Evolutionary conservation across 2,113 vertebrate species (phyloP), one percentile per base, ranked within the genome.

Genomic region (Mionectes macconnelli): DNA sequence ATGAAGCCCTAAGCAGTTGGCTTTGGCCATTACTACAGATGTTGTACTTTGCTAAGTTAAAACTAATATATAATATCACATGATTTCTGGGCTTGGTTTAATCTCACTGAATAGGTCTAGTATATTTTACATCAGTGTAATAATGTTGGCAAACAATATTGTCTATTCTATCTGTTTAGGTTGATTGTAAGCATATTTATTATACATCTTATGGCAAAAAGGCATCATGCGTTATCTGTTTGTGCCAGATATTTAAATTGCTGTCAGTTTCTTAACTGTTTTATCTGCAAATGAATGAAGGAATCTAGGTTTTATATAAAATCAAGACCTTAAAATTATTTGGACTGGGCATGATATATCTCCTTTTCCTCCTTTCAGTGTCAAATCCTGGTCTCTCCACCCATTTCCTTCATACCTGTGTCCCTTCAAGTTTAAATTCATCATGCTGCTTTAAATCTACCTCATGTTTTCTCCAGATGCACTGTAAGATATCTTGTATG

Each of bases 321-420:
- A 49, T 39, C 28, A 59, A 55, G 33, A 78, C 8, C 50, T 84
- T 45, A 31, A 24, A 70, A 87, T 39, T 52, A 66, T 62, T 69
- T 87, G n/a, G 31, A 22, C 4, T 1, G 1, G 14, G 12, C 15
- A 7, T n/a, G 42, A 23, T 30, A 44, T 6, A 45, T 8, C 5
- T 72, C 6, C 14, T 6, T 74, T 62, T 62, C 52, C 55, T 70
- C 56, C 42, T 50, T 72, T 63, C 50, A 1, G 1, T 23, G 33
- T 60, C 22, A 55, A 45, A 70, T 25, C 10, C 18, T 42, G 42
- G 4, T 53, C 27, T 59, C 31, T 73, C 56, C 35, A 27, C 19
- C 19, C 16, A 15, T 45, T 91, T 84, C 67, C 45, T 57, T 16
- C 3, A 1, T 15, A 14, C 7, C 12, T 44, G 21, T 66, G 6